A percentile compares a stretch with the other conserved stretches of the same genome.
Evolutionary conservation across 2,113 vertebrate genomes (phyloP).

Genomic region (Cochlearius cochlearius): DNA sequence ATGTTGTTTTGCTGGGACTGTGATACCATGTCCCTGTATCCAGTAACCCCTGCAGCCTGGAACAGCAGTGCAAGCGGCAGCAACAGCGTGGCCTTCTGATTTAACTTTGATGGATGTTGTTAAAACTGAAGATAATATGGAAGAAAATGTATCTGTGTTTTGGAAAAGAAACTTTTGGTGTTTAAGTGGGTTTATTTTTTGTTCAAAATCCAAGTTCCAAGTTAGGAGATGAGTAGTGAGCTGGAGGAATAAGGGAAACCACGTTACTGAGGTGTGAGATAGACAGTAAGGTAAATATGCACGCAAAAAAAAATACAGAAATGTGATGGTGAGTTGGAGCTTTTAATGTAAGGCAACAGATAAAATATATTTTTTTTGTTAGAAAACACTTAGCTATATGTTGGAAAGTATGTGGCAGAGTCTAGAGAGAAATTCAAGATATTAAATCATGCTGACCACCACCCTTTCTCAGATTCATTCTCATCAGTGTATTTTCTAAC

Average conservation of each 20-base stretch:
- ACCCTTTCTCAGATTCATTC: neutral
- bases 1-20: slow-evolving; percentile 36
- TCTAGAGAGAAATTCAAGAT: neutral
- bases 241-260: neutral
- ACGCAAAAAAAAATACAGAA: neutral
- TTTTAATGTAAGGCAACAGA: neutral
- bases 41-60: neutral
- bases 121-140: neutral
- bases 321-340: neutral
- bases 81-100: neutral
- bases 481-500: neutral
- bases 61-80: neutral
- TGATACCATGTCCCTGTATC: neutral
- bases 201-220: neutral
- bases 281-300: neutral
- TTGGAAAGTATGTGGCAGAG: neutral
- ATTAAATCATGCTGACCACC: neutral
- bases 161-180: neutral
- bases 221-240: neutral
- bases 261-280: neutral
- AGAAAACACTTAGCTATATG: neutral
- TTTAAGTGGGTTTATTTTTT: neutral
- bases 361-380: neutral
- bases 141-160: neutral
- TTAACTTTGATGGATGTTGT: neutral